Evolutionary conservation across 2,797 vertebrate genomes (phyloP).

Genomic region (Tiaroga cobitis): DNA sequence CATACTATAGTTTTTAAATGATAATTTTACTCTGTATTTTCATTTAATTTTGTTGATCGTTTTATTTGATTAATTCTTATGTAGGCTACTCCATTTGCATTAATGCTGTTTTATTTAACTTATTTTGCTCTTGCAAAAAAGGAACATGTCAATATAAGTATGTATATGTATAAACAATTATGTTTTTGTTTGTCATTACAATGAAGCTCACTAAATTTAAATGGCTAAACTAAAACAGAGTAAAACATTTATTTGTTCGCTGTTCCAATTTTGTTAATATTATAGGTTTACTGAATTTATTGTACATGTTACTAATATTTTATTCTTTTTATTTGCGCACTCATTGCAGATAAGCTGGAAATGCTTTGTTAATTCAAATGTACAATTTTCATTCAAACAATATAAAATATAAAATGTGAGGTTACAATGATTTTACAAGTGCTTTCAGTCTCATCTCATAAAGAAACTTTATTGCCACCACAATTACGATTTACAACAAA

Average conservation of each 20-base stretch:
- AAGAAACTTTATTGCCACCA: conserved; percentile 11
- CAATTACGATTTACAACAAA: neutral
- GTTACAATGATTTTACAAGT: neutral
- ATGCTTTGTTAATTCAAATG: neutral
- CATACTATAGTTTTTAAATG: no score
- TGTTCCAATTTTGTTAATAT: no score
- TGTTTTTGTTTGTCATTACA: neutral
- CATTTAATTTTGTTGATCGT: neutral
- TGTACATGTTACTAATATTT: no score
- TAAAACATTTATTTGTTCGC: neutral
- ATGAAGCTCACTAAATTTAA: neutral
- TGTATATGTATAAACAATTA: neutral
- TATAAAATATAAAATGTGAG: neutral
- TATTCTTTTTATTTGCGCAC: no score
- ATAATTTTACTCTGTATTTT: no score
- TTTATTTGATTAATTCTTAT: neutral
- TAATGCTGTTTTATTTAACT: neutral
- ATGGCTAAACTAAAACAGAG: neutral
- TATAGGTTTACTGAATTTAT: no score
- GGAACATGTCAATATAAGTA: neutral
- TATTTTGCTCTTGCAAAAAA: neutral
- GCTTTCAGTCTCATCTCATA: neutral
- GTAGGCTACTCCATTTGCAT: neutral
- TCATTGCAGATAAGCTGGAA: no score
- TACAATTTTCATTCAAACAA: neutral